Evolutionary conservation across 1,140 invertebrate species (phyloP).

Genomic region (Chlorops oryzae): DNA sequence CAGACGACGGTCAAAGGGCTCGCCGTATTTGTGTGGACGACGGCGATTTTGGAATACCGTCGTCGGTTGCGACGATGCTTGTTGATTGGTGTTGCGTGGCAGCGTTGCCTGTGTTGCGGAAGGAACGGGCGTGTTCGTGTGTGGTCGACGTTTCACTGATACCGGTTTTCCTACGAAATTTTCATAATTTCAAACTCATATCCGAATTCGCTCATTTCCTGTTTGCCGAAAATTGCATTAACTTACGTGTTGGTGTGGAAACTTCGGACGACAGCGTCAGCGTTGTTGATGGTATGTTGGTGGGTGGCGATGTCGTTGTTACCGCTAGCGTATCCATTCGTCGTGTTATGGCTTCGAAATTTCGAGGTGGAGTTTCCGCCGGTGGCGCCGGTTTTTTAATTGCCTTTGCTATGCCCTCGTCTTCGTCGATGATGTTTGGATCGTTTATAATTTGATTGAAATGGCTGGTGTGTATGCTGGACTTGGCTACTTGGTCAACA

Average conservation of each 20-base stretch:
- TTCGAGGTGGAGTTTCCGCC: neutral
- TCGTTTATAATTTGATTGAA: conserved; percentile 34
- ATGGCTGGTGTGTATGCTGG: conserved; percentile 38
- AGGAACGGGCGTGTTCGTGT: conserved; percentile 15
- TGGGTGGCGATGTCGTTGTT: conserved; percentile 1
- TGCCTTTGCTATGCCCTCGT: conserved; percentile 9
- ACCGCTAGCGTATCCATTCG: conserved; percentile 8
- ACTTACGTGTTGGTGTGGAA: conserved; percentile 4
- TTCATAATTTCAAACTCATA: neutral
- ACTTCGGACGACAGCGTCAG: neutral
- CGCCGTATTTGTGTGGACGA: conserved; percentile 15
- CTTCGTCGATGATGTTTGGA: conserved; percentile 7
- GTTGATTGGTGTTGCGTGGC: neutral
- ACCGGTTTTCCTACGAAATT: conserved; percentile 13
- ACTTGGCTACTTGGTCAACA: conserved; percentile 40
- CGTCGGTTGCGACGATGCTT: neutral
- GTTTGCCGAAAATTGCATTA: conserved; percentile 3
- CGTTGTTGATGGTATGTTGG: no score
- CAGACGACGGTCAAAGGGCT: conserved; percentile 5
- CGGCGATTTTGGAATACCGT: conserved; percentile 8
- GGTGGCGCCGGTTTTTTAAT: neutral
- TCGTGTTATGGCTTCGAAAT: conserved; percentile 10
- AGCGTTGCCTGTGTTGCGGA: neutral
- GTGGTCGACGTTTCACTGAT: conserved; percentile 15
- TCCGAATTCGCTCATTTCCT: conserved; percentile 6